These are phyloP conservation scores for Eupsilia transversa DNA, from an alignment of 2,888 invertebrate genomes.

Conservation along the genomic window DNA sequence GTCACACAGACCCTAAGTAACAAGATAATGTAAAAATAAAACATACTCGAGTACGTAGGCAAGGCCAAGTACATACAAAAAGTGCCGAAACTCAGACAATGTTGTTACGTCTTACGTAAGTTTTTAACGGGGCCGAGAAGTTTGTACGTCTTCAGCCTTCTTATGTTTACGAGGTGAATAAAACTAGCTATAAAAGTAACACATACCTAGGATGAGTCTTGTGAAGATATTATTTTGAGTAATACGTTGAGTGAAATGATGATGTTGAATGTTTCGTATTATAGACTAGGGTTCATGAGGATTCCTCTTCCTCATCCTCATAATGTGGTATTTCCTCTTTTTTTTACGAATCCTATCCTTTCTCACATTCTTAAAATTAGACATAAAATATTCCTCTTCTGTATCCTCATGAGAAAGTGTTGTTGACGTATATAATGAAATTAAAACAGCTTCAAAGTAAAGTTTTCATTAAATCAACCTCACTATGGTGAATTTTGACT, in stretches of 20 bases:
- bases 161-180: constrained; percentile 48
- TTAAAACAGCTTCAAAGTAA: too few species aligned
- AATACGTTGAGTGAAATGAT: constrained; percentile 6
- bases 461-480: too few species aligned
- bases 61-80: constrained; percentile 37
- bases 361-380: too few species aligned
- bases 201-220: neutral
- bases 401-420: too few species aligned
- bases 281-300: too few species aligned
- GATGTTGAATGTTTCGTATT: constrained; percentile 7
- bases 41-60: constrained; percentile 15
- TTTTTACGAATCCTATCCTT: too few species aligned
- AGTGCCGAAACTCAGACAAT: constrained; percentile 49
- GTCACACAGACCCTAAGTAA: neutral
- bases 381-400: too few species aligned
- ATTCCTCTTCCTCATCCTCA: too few species aligned
- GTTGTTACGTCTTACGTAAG: constrained; percentile 46
- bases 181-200: constrained; percentile 45
- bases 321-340: too few species aligned
- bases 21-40: constrained; percentile 8
- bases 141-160: constrained; percentile 33
- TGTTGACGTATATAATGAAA: too few species aligned
- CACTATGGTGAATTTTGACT: too few species aligned
- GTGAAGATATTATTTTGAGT: constrained; percentile 13
- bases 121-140: constrained; percentile 52